Evolutionary conservation across 1,140 invertebrate genomes (phyloP).

Genomic region (Harpegnathos saltator): DNA sequence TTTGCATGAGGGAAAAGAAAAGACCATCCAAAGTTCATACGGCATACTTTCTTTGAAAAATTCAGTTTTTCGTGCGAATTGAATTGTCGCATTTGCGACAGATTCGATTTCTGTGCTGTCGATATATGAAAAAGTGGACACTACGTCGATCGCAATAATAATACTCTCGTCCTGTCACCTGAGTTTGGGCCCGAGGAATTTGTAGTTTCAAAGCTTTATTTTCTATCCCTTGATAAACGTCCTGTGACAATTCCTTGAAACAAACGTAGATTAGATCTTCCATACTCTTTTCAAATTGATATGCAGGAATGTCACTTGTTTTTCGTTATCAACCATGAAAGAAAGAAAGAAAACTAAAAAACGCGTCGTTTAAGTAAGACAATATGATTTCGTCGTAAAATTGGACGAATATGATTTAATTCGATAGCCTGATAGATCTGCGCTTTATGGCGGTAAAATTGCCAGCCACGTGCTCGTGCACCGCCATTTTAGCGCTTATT

Average conservation of each 20-base stretch:
- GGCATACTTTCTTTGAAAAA: no score
- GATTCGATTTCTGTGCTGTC: background rate
- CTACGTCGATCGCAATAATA: background rate
- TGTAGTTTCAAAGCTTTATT: no score
- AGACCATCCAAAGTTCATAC: no score
- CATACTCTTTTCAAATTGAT: background rate
- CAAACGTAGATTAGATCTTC: background rate
- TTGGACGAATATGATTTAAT: background rate
- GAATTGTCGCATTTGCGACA: background rate
- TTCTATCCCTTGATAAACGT: no score
- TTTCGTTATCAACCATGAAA: background rate
- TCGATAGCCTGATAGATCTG: no score
- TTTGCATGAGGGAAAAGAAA: no score
- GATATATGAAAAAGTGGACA: background rate
- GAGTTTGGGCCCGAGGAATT: no score
- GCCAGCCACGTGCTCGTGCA: conserved; percentile 20
- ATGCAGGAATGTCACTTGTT: no score
- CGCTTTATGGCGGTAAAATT: conserved; percentile 43
- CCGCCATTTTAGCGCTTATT: conserved; percentile 31
- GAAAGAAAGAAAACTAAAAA: background rate
- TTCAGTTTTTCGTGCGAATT: background rate
- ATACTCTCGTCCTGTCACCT: no score
- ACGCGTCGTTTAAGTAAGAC: background rate
- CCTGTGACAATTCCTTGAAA: conserved; percentile 6
- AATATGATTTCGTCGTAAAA: background rate